These are phyloP conservation scores for Rhodophaea formosa DNA, from an alignment of 2,888 invertebrate genomes.

Conservation along the genomic window DNA sequence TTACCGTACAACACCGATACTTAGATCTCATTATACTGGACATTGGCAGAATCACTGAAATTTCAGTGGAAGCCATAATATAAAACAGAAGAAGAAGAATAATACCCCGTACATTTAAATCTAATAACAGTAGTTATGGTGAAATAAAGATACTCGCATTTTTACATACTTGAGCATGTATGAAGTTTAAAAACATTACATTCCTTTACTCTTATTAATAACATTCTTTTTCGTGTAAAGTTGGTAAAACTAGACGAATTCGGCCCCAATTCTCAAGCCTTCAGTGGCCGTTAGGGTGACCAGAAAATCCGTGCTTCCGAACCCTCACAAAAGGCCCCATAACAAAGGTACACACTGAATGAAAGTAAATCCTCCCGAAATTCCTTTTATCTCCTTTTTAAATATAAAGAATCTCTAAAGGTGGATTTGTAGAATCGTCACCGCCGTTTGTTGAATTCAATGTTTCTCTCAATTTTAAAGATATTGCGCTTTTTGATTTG, in stretches of 20 bases:
- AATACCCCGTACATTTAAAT: no score
- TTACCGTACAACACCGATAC: no score
- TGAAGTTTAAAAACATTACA: no score
- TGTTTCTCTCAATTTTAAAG: not conserved
- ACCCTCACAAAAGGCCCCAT: constrained; percentile 35
- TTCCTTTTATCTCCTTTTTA: constrained; percentile 34
- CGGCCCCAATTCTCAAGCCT: not conserved
- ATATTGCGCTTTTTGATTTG: constrained; percentile 1
- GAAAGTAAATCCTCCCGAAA: constrained; percentile 39
- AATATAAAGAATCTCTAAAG: constrained; percentile 28
- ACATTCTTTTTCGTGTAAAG: no score
- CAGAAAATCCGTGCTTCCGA: constrained; percentile 35
- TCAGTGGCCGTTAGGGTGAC: constrained; percentile 27
- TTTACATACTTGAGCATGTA: no score
- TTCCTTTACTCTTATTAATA: no score
- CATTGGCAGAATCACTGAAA: no score
- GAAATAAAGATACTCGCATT: no score
- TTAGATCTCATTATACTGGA: no score
- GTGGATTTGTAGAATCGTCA: constrained; percentile 25
- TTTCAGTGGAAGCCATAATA: no score
- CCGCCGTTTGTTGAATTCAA: not conserved
- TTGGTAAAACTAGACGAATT: not conserved
- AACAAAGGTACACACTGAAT: constrained; percentile 42
- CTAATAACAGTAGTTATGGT: no score
- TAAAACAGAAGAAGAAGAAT: no score